Conservation (phyloP, 1,140 invertebrate species). For the Drosophila insularis region DNA sequence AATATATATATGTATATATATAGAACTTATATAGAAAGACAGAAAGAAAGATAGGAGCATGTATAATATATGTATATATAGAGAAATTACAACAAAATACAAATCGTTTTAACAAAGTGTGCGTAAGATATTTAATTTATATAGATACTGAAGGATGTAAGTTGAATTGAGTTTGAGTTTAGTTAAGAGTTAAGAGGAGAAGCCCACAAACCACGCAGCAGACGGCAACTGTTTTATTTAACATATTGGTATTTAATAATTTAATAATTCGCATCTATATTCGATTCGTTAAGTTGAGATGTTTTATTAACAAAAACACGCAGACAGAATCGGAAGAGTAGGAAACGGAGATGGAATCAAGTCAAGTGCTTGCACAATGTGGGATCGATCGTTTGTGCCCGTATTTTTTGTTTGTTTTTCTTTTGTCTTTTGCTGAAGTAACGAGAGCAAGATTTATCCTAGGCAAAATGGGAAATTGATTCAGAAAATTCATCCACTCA, state of each 20-base stretch:
- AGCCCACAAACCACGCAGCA: conserved; percentile 77
- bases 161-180: conserved; percentile 22
- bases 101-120: conserved; percentile 53
- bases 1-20: conserved; percentile 3
- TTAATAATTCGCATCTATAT: conserved; percentile 45
- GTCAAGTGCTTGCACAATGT: not conserved
- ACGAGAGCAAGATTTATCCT: conserved; percentile 64
- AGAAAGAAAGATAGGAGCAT: not conserved
- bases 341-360: not conserved
- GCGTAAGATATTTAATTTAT: conserved; percentile 32
- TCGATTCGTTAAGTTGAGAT: conserved; percentile 20
- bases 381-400: not conserved
- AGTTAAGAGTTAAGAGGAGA: conserved; percentile 45
- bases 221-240: conserved; percentile 71
- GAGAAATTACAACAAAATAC: conserved; percentile 33
- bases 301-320: conserved; percentile 15
- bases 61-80: not conserved
- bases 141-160: conserved; percentile 35
- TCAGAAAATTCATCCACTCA: conserved; percentile 17
- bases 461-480: conserved; percentile 53
- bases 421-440: not conserved
- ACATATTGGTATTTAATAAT: conserved; percentile 81
- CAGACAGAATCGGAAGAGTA: conserved; percentile 31
- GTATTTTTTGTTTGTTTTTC: conserved; percentile 9
- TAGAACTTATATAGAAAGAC: not conserved